A percentile compares a stretch with the other conserved stretches of the same genome.
Conservation (phyloP, 2,797 vertebrate genomes). For the Botia kubotai region DNA sequence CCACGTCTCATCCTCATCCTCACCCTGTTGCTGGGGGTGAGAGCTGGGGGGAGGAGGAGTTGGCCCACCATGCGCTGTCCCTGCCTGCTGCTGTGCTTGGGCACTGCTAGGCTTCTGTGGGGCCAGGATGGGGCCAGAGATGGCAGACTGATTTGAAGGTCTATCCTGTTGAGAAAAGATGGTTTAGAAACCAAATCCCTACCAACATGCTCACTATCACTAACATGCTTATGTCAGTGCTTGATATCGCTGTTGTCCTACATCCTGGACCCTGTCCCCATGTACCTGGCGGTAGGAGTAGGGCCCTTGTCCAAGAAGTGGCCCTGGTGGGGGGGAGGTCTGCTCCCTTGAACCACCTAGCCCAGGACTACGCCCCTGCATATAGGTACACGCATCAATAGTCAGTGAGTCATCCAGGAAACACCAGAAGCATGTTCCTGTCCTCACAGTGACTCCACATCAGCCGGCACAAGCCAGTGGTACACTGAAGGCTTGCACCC, state of each 20-base stretch:
- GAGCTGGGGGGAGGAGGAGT: constrained; percentile 67
- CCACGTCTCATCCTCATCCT: constrained; percentile 94
- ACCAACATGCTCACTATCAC: neutral
- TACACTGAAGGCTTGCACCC: neutral
- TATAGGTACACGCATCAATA: constrained; percentile 70
- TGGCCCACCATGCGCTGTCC: constrained; percentile 65
- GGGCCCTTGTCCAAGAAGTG: constrained; percentile 78
- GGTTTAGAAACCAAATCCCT: neutral
- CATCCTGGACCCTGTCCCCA: constrained; percentile 51
- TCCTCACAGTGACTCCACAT: constrained; percentile 32
- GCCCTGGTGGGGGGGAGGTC: constrained; percentile 79
- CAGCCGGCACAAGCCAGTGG: constrained; percentile 4
- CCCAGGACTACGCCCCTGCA: constrained; percentile 83
- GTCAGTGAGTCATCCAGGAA: constrained; percentile 42
- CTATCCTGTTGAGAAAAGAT: constrained; percentile 71
- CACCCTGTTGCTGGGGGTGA: constrained; percentile 73
- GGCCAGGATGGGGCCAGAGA: constrained; percentile 47
- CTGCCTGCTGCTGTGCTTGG: constrained; percentile 67
- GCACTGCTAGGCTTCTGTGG: constrained; percentile 68
- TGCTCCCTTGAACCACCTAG: constrained; percentile 79
- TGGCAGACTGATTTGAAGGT: constrained; percentile 68
- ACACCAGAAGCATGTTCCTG: constrained; percentile 23
- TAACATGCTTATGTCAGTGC: constrained; percentile 12
- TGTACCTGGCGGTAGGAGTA: constrained; percentile 79
- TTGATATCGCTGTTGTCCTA: constrained; percentile 36